phyloP scores from a whole-genome alignment of 2,888 invertebrate species.

The Acleris cristana region DNA sequence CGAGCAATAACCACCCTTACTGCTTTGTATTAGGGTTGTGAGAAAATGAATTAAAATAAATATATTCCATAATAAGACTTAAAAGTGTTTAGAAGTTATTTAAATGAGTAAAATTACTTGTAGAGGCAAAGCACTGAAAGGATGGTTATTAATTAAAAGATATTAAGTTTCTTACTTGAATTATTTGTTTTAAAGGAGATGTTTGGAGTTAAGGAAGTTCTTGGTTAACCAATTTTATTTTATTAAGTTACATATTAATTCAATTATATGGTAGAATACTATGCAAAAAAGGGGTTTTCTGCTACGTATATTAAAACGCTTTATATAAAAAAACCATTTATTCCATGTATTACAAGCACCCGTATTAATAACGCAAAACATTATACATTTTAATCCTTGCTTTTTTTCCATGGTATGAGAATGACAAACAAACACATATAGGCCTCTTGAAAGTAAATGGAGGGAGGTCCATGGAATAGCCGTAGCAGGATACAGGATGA shows the following conservation, averaged over 20 bases:
- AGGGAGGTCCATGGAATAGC: too few relatives aligned
- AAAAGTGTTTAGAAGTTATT: slow-evolving; percentile 60
- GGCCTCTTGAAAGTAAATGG: too few relatives aligned
- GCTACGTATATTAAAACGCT: too few relatives aligned
- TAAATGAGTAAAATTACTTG: slow-evolving; percentile 59
- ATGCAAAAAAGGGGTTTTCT: background rate
- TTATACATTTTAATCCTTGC: too few relatives aligned
- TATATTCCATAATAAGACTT: slow-evolving; percentile 38
- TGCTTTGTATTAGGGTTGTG: slow-evolving; percentile 37
- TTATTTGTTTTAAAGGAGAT: slow-evolving; percentile 38
- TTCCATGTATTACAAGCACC: too few relatives aligned
- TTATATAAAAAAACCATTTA: too few relatives aligned
- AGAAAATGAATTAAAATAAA: slow-evolving; percentile 3
- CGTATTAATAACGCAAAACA: too few relatives aligned
- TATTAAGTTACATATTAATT: background rate
- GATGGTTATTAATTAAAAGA: slow-evolving; percentile 63
- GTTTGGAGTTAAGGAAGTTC: background rate
- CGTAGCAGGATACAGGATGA: too few relatives aligned
- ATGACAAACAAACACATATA: too few relatives aligned
- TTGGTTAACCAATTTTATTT: slow-evolving; percentile 3
- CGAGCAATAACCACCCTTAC: slow-evolving; percentile 35
- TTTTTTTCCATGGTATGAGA: too few relatives aligned
- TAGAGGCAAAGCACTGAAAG: slow-evolving; percentile 46
- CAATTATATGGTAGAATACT: background rate
- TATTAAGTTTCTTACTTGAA: slow-evolving; percentile 41